phyloP scores from a whole-genome alignment of 2,888 invertebrate species.

The Drosophila sordidula region DNA sequence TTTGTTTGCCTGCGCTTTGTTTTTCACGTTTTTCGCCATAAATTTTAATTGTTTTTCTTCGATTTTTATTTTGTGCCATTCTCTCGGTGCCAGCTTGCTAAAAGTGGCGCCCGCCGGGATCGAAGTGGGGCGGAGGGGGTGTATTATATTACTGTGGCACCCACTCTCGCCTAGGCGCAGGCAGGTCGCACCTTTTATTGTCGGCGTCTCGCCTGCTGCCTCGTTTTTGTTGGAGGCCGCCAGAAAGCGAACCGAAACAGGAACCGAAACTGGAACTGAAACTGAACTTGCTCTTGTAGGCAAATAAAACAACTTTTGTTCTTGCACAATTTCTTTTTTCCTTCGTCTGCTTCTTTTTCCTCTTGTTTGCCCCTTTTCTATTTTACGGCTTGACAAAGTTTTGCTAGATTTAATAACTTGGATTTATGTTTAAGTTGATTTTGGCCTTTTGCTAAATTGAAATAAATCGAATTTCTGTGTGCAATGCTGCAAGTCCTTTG shows the following conservation, averaged over 20 bases:
- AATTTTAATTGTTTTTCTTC: conserved; percentile 79
- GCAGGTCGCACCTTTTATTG: conserved; percentile 54
- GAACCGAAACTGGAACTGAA: conserved; percentile 25
- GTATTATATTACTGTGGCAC: conserved; percentile 21
- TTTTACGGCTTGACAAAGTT: conserved; percentile 33
- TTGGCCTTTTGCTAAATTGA: conserved; percentile 37
- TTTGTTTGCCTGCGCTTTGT: conserved; percentile 68
- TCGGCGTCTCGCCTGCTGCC: conserved; percentile 43
- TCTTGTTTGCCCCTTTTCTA: conserved; percentile 21
- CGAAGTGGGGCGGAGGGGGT: background rate
- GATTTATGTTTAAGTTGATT: conserved; percentile 51
- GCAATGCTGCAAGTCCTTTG: conserved; percentile 7
- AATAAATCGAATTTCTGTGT: conserved; percentile 48
- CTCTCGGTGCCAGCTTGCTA: conserved; percentile 35
- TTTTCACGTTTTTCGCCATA: conserved; percentile 60
- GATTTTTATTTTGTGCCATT: conserved; percentile 66
- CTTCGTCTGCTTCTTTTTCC: conserved; percentile 1
- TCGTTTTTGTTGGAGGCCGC: conserved; percentile 17
- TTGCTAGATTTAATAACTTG: conserved; percentile 60
- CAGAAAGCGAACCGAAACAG: conserved; percentile 15
- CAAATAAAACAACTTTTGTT: conserved; percentile 55
- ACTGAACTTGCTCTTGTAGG: conserved; percentile 65
- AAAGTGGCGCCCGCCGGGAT: background rate
- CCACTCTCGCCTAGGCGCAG: conserved; percentile 40
- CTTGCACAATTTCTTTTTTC: conserved; percentile 1